Percentiles rank a stretch among this genome's conserved stretches.
Conservation (phyloP, 2,888 invertebrate species). For the Patella caerulea region DNA sequence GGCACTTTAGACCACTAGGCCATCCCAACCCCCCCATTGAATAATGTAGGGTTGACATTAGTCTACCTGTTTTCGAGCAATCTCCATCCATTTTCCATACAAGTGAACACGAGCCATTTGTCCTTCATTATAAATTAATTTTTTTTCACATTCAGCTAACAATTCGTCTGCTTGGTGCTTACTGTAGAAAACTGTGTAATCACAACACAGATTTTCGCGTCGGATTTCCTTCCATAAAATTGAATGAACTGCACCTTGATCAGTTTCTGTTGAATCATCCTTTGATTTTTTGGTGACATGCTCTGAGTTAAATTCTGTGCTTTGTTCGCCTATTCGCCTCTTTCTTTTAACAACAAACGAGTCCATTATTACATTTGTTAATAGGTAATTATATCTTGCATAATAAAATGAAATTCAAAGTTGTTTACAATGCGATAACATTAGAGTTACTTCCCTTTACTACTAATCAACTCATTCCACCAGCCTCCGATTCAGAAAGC, state of each 20-base stretch:
- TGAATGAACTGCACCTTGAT: background rate
- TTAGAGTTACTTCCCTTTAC: too few species aligned
- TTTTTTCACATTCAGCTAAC: conserved; percentile 74
- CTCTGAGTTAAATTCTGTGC: background rate
- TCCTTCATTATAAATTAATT: conserved; percentile 78
- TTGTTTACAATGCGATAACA: too few species aligned
- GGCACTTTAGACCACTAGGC: too few species aligned
- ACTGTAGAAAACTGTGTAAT: conserved; percentile 75
- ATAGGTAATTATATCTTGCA: too few species aligned
- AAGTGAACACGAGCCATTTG: conserved; percentile 78
- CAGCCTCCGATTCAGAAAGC: too few species aligned
- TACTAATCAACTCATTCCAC: background rate
- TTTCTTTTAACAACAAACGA: conserved; percentile 17
- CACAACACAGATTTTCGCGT: conserved; percentile 76
- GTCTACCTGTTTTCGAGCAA: conserved; percentile 79
- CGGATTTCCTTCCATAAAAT: conserved; percentile 43
- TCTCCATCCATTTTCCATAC: conserved; percentile 79
- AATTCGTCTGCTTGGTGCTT: conserved; percentile 73
- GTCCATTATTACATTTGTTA: conserved; percentile 7
- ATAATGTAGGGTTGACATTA: too few species aligned
- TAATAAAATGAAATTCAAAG: too few species aligned
- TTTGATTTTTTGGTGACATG: background rate
- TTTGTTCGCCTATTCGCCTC: background rate
- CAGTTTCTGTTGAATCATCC: background rate
- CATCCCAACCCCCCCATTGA: too few species aligned